Base-by-base conservation (phyloP, 2,113 vertebrate genomes). In the Colossoma macropomum region DNA sequence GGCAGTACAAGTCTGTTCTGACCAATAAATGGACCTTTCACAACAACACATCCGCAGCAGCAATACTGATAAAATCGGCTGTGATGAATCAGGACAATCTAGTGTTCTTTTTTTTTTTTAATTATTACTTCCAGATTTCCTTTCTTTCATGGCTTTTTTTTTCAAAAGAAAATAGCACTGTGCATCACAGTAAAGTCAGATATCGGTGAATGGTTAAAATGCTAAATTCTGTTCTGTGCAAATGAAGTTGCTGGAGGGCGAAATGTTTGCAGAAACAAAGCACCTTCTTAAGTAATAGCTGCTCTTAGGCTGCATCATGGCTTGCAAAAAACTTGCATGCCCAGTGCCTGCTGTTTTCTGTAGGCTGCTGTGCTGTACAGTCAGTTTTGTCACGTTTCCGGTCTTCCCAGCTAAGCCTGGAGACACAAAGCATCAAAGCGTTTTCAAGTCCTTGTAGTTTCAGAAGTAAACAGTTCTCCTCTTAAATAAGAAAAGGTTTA, bases 391-490 rank as follows among this genome's bases (percentile, higher is more conserved):
- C 86, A 84, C 60, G 13, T 50, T 87, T 77, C 86, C 88, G 86
- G 84, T 90, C 88, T 92, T 91, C 92, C 91, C 89, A 71, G 21
- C 23, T n/a, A 45, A 89, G 89, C 89, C 91, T 90, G 88, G 89
- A 90, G 91, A 94, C 91, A 91, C 90, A 19, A 79, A n/a, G 30
- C 13, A 60, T 59, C 10, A 1, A 65, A 62, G 34, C 54, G 10
- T 62, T 72, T 80, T 80, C 34, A 28, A 27, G 27, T 38, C 41
- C 27, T 19, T 65, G 70, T 65, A 34, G 28, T 73, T 75, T 73
- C 25, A 72, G 34, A 80, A 9, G 10, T 60, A 45, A 45, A 41
- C 69, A 34, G 21, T 74, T 75, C 41, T 65, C 41, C 23, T 52
- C 41, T 38, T 27, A 3, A 27, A 41, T 38, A 41, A n/a, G 45